Base-by-base conservation (phyloP, 1,140 invertebrate genomes). In the Aphaenogaster rudis region DNA sequence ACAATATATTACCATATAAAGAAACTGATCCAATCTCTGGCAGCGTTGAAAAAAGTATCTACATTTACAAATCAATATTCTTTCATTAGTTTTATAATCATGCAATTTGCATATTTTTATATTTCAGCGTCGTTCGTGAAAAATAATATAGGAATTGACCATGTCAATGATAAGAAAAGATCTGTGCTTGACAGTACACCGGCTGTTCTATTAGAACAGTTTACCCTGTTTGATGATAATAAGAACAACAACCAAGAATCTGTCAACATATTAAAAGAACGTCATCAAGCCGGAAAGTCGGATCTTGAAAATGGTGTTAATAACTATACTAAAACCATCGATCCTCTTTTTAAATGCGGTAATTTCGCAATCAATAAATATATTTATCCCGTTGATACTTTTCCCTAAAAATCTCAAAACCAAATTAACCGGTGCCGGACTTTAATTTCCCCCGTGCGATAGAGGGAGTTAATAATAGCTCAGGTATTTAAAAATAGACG, bases 391-490 rank as follows among this genome's bases (percentile, higher is more conserved):
- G 2, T 61, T 17, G 28, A 57, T 57, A n/a, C 0, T 50, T 74
- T 36, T 78, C 48, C 7, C 57, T 89, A 78, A 81, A 9, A 87
- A 78, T 1, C n/a, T 9, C 7, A 28, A 52, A 54, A 74, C 61
- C 36, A 52, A 39, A 63, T 64, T 79, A 54, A 11, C 6, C 21
- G 2, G 36, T 86, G 64, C 71, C 52, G 59, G 64, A 52, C 50
- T 71, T 77, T 54, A 50, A 69, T 45, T 81, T 66, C 54, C 36
- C 48, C 39, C 39, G 11, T 79, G 59, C 54, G 81, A 59, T 74
- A 86, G 81, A 82, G 79, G 61, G 63, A 76, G 85, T 91, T 95
- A 95, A 94, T 93, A 93, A 95, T 95, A 95, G 92, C 94, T 77
- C 33, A 86, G 86, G 87, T 87, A 80, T 86, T 92, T 94, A 94